Evolutionary conservation across 2,888 invertebrate genomes (phyloP).

Genomic region (Rapana venosa): DNA sequence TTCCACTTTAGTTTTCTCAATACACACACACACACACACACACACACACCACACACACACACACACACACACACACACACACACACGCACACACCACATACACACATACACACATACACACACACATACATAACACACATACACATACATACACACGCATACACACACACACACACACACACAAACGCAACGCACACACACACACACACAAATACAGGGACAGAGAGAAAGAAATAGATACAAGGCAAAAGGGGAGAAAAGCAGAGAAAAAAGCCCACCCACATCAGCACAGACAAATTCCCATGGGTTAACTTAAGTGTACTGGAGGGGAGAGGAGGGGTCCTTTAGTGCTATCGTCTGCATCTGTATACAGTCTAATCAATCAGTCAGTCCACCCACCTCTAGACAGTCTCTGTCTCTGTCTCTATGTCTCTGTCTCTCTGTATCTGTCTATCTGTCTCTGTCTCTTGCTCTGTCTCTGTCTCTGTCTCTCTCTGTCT

Average conservation of each 20-base stretch:
- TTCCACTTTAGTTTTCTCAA: not conserved
- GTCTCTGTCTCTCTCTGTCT: not conserved
- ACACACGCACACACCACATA: not conserved
- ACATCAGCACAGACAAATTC: no score
- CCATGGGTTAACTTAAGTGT: no score
- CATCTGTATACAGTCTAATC: no score
- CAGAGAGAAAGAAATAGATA: no score
- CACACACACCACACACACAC: not conserved
- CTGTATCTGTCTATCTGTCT: slow-evolving; percentile 9
- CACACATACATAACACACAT: not conserved
- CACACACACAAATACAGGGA: not conserved
- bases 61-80: not conserved
- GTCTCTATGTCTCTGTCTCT: not conserved
- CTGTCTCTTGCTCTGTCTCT: not conserved
- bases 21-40: slow-evolving; percentile 10
- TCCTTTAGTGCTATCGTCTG: no score
- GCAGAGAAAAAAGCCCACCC: no score
- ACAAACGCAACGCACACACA: not conserved
- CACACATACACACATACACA: slow-evolving; percentile 1
- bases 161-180: not conserved
- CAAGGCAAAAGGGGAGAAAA: no score
- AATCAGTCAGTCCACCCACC: not conserved
- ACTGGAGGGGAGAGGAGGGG: no score
- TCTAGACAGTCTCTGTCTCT: slow-evolving; percentile 3
- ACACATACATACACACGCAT: not conserved